Evolutionary conservation across 2,113 vertebrate species (phyloP), one percentile per base, ranked within the genome.

Genomic region (Podocnemis expansa): DNA sequence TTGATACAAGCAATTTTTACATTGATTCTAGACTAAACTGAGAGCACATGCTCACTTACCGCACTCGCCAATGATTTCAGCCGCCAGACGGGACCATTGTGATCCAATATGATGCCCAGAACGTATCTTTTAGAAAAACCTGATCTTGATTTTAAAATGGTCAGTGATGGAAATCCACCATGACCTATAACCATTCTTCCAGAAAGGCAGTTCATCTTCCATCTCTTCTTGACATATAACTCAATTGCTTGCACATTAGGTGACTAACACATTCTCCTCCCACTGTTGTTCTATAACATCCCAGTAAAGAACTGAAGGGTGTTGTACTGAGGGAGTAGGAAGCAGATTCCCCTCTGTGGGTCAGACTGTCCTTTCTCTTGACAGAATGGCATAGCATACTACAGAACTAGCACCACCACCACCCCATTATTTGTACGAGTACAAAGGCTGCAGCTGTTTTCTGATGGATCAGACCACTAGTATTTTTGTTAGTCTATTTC

Each of bases 331-430:
- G 41, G 41, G 25, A 27, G 43, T 45, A 24, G 41, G 38, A 27
- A 27, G 21, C 45, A 25, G 24, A 76, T 24, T 76, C 12, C 17
- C 6, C 41, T 76, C 73, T 27, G 25, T 24, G 38, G 6, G 8
- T 76, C 73, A 45, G 25, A 22, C 4, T 43, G 73, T 10, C 17
- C n/a, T 70, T 70, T n/a, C n/a, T 70, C 63, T 70, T 70, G 43
- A 27, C 14, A 10, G 41, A 25, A 12, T 76, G 10, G 12, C 24
- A 76, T 76, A 76, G 73, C 38, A 84, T 1, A 11, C 6, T 85
- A 84, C 5, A 0, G 6, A 24, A 0, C 0, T 22, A 52, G 55
- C 56, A 85, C 5, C 85, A 80, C 31, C 4, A 38, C n/a, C 12
- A 22, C 29, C 82, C 87, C 78, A 13, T 45, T 25, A 45, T 22